These are phyloP conservation scores for Bufotes viridis DNA, from an alignment of 2,797 vertebrate genomes.

Conservation along the genomic window DNA sequence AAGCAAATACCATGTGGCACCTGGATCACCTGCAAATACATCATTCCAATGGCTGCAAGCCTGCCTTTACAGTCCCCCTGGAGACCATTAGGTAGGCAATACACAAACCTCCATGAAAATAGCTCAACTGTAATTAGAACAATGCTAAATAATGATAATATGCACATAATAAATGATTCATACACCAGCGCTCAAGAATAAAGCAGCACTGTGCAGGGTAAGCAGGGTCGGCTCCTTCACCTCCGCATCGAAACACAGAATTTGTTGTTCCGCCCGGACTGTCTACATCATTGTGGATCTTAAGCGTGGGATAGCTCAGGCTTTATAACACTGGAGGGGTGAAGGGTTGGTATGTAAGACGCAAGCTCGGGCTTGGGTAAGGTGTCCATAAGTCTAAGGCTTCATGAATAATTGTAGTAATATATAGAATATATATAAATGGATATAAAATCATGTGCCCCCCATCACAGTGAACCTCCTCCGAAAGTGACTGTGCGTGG, in stretches of 20 bases:
- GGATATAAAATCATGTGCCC: not conserved
- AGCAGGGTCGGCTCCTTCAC: not conserved
- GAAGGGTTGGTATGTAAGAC: not conserved
- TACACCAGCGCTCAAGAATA: not conserved
- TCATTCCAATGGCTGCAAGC: not conserved
- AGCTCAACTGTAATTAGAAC: not conserved
- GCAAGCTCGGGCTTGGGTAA: not conserved
- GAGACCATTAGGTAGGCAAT: not conserved
- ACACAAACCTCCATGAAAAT: not conserved
- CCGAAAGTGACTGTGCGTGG: too few species aligned
- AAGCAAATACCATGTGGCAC: not conserved
- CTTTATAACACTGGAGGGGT: not conserved
- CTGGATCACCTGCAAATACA: not conserved
- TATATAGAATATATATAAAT: not conserved
- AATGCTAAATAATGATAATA: conserved; percentile 10
- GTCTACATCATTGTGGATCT: not conserved
- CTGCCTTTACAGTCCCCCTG: too few species aligned
- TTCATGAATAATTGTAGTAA: not conserved
- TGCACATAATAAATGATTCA: conserved; percentile 12
- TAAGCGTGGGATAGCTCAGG: not conserved
- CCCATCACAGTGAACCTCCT: not conserved
- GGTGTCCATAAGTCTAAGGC: not conserved
- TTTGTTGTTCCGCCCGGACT: not conserved
- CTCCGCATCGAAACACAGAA: not conserved
- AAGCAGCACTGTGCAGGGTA: not conserved